phyloP scores from a whole-genome alignment of 2,888 invertebrate species.

The Trissolcus japonicus region DNA sequence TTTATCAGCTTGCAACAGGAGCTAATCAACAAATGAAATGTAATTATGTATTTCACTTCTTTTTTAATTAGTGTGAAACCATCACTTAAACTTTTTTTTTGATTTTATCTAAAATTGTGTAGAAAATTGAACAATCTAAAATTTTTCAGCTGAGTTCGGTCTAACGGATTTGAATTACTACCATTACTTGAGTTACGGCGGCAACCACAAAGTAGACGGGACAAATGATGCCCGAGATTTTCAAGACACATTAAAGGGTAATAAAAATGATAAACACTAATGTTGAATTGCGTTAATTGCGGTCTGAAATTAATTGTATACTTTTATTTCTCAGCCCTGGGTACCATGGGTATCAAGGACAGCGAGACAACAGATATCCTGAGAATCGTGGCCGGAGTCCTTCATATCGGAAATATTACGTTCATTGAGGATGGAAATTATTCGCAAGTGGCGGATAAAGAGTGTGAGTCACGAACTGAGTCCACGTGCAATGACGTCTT shows the following conservation, averaged over 20 bases:
- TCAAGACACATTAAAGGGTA: conserved; percentile 80
- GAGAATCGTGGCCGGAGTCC: conserved; percentile 79
- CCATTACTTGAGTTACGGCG: conserved; percentile 80
- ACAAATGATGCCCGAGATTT: conserved; percentile 82
- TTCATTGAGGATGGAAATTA: conserved; percentile 79
- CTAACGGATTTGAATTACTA: conserved; percentile 80
- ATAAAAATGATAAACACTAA: conserved; percentile 5
- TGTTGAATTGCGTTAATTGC: background rate
- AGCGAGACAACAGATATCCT: conserved; percentile 78
- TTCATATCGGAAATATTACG: conserved; percentile 81
- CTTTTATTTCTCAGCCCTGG: conserved; percentile 77
- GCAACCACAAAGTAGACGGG: conserved; percentile 80
- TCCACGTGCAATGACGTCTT: conserved; percentile 12
- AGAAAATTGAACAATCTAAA: background rate
- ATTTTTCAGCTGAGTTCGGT: conserved; percentile 78
- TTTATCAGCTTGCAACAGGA: conserved; percentile 81
- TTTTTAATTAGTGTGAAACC: background rate
- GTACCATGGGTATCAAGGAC: conserved; percentile 80
- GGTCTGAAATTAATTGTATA: conserved; percentile 18
- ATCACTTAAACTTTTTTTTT: background rate
- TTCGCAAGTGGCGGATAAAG: conserved; percentile 78
- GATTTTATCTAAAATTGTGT: background rate
- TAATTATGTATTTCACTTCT: conserved; percentile 65
- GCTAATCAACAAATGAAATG: conserved; percentile 78
- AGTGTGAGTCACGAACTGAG: conserved; percentile 76